A percentile compares a stretch with the other conserved stretches of the same genome.
These are phyloP conservation scores for Tachina lurida DNA, from an alignment of 2,888 invertebrate species.

Conservation along the genomic window DNA sequence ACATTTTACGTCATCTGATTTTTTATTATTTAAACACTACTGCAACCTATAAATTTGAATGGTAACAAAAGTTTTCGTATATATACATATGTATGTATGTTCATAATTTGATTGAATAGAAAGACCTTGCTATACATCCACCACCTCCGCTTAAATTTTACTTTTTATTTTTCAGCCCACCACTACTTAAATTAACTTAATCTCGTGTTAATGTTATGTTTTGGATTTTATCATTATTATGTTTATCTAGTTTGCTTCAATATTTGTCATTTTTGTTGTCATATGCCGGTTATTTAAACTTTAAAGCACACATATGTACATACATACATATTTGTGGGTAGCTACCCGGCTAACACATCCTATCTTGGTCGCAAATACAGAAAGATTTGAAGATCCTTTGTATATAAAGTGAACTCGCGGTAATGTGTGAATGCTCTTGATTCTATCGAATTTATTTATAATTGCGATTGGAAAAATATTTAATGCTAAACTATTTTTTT, in stretches of 20 bases:
- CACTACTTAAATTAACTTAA: conserved; percentile 40
- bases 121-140: conserved; percentile 46
- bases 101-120: conserved; percentile 12
- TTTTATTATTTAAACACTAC: not conserved
- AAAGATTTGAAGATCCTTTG: too few relatives aligned
- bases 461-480: too few relatives aligned
- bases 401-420: too few relatives aligned
- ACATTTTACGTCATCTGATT: conserved; percentile 10
- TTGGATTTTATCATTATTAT: conserved; percentile 1
- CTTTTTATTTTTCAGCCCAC: conserved; percentile 42
- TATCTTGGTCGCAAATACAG: too few relatives aligned
- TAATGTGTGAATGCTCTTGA: too few relatives aligned
- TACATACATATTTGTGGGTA: not conserved
- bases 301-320: not conserved
- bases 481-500: too few relatives aligned
- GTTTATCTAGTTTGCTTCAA: conserved; percentile 33
- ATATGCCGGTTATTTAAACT: conserved; percentile 46
- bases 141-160: conserved; percentile 61
- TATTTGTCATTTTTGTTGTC: conserved; percentile 37
- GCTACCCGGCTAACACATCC: too few relatives aligned
- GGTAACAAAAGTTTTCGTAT: not conserved
- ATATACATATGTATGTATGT: not conserved
- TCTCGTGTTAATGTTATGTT: conserved; percentile 15
- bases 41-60: not conserved
- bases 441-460: too few relatives aligned